Conservation (phyloP, 2,797 vertebrate species). For the Melanotaenia nigrans region DNA sequence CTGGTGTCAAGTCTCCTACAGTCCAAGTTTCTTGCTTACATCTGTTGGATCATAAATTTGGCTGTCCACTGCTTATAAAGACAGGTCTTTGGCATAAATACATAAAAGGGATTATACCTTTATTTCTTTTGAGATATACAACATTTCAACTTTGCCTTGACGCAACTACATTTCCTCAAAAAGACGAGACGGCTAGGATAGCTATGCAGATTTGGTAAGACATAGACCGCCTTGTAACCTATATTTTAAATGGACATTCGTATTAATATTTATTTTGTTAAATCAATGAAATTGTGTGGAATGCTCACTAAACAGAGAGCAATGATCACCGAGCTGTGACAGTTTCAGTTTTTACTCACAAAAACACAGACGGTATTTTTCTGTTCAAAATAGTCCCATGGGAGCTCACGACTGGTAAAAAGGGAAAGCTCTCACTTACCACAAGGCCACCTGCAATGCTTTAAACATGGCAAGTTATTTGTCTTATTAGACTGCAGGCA, state of each 20-base stretch:
- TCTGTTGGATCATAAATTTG: conserved; percentile 69
- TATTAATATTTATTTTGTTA: not conserved
- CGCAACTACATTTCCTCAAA: not conserved
- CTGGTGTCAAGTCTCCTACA: conserved; percentile 66
- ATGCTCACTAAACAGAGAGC: not conserved
- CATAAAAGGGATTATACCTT: conserved; percentile 17
- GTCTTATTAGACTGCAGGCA: conserved; percentile 46
- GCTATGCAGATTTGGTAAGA: not conserved
- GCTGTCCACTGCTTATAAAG: conserved; percentile 24
- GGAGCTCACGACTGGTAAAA: conserved; percentile 49
- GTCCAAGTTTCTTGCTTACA: conserved; percentile 53
- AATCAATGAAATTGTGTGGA: not conserved
- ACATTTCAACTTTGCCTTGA: conserved; percentile 4
- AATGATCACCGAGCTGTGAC: conserved; percentile 32
- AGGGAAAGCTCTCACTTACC: conserved; percentile 70
- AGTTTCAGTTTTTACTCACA: conserved; percentile 60
- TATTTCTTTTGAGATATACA: conserved; percentile 18
- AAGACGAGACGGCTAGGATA: not conserved
- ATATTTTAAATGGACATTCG: conserved; percentile 18
- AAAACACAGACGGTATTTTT: conserved; percentile 56
- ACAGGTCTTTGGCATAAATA: conserved; percentile 17
- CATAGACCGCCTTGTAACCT: not conserved
- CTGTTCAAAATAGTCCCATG: conserved; percentile 42
- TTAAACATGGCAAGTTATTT: conserved; percentile 48
- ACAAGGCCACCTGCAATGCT: conserved; percentile 60